Percentiles rank a stretch among this genome's conserved stretches.
Conservation (phyloP, 2,888 invertebrate species). For the Fragum whitleyi region DNA sequence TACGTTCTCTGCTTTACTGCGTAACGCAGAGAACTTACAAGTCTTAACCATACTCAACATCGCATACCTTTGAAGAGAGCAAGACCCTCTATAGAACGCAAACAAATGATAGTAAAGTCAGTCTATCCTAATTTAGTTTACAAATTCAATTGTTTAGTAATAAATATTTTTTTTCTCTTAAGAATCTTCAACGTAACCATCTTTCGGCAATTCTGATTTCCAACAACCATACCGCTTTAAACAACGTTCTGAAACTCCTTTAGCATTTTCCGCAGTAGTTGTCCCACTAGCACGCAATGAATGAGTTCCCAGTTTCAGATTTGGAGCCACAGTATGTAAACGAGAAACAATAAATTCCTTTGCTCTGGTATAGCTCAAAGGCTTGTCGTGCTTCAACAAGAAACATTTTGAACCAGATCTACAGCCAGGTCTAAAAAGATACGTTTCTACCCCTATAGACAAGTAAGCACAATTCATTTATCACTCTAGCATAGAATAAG, state of each 20-base stretch:
- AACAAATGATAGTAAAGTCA: not conserved
- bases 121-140: conserved; percentile 22
- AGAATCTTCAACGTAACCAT: conserved; percentile 39
- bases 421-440: conserved; percentile 33
- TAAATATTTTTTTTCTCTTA: conserved; percentile 11
- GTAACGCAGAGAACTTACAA: conserved; percentile 19
- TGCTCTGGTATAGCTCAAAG: conserved; percentile 35
- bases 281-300: conserved; percentile 38
- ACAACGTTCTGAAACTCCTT: conserved; percentile 30
- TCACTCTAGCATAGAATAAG: conserved; percentile 23
- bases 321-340: conserved; percentile 35
- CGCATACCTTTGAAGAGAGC: not conserved
- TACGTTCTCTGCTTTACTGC: conserved; percentile 12
- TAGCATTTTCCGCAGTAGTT: conserved; percentile 16
- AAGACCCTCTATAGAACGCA: not conserved
- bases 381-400: conserved; percentile 22
- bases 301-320: conserved; percentile 33
- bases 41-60: conserved; percentile 11
- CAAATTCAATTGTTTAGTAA: conserved; percentile 40
- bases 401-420: conserved; percentile 28
- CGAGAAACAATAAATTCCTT: conserved; percentile 33
- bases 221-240: conserved; percentile 44
- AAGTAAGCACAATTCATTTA: conserved; percentile 13
- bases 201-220: conserved; percentile 39
- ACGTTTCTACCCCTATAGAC: not conserved